Conservation (phyloP, 2,888 invertebrate genomes). For the Patella ulyssiponensis region DNA sequence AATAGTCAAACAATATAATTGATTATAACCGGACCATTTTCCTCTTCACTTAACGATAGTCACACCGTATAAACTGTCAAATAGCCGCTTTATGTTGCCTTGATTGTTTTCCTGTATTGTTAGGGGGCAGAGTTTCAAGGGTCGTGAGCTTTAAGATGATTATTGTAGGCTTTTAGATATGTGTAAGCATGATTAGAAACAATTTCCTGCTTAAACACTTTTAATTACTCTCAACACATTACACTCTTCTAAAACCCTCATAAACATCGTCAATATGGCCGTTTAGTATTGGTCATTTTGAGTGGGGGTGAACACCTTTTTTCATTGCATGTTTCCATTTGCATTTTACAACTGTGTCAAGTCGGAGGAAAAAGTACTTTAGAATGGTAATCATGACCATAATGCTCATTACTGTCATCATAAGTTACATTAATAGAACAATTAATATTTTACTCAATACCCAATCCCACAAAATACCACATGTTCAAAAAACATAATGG, state of each 20-base stretch:
- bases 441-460: not conserved
- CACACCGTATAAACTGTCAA: not conserved
- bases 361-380: not conserved
- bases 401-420: constrained; percentile 11
- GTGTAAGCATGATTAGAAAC: constrained; percentile 12
- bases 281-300: not conserved
- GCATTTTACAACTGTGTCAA: constrained; percentile 5
- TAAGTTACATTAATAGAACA: constrained; percentile 9
- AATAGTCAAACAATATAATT: constrained; percentile 11
- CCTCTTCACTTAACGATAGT: constrained; percentile 12
- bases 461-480: no score
- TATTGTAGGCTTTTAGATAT: not conserved
- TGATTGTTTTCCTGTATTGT: constrained; percentile 9
- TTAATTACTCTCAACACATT: not conserved
- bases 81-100: not conserved
- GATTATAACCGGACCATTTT: constrained; percentile 9
- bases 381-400: not conserved
- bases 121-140: constrained; percentile 3
- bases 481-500: no score
- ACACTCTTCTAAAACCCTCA: not conserved
- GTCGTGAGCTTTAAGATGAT: not conserved
- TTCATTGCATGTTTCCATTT: not conserved
- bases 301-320: not conserved
- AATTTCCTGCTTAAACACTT: constrained; percentile 8
- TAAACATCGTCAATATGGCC: constrained; percentile 4